Conservation (phyloP, 2,888 invertebrate species). For the Orthonevra nobilis region DNA sequence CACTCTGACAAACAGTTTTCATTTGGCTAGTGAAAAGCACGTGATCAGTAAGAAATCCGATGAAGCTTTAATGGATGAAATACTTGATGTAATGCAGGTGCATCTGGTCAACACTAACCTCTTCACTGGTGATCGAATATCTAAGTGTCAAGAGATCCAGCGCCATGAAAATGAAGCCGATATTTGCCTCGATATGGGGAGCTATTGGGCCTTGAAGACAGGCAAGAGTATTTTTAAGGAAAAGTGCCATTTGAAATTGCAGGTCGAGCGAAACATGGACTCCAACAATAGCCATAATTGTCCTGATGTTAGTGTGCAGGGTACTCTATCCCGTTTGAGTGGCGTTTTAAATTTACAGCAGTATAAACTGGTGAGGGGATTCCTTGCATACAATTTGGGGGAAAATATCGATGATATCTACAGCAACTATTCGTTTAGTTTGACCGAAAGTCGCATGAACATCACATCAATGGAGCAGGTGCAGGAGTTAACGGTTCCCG, state of each 20-base stretch:
- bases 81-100: slow-evolving; percentile 84
- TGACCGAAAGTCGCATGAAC: slow-evolving; percentile 76
- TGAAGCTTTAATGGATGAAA: slow-evolving; percentile 74
- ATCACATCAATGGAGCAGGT: slow-evolving; percentile 74
- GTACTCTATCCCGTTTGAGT: slow-evolving; percentile 91
- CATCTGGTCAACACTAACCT: slow-evolving; percentile 86
- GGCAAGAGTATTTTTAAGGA: slow-evolving; percentile 89
- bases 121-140: slow-evolving; percentile 82
- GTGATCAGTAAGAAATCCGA: slow-evolving; percentile 75
- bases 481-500: slow-evolving; percentile 71
- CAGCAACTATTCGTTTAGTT: slow-evolving; percentile 74
- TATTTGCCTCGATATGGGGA: slow-evolving; percentile 76
- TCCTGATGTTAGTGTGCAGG: slow-evolving; percentile 92
- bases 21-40: slow-evolving; percentile 81
- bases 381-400: slow-evolving; percentile 93
- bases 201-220: slow-evolving; percentile 75
- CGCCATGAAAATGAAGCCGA: slow-evolving; percentile 63
- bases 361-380: slow-evolving; percentile 92
- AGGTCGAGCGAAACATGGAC: slow-evolving; percentile 91
- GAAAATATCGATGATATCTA: slow-evolving; percentile 88
- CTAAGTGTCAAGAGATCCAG: slow-evolving; percentile 67
- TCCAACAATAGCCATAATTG: slow-evolving; percentile 81
- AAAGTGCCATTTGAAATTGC: slow-evolving; percentile 89
- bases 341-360: slow-evolving; percentile 90
- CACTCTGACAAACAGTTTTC: slow-evolving; percentile 88